Evolutionary conservation across 1,140 invertebrate species (phyloP), one percentile per base, ranked within the genome.

Genomic region (Aphelenchoides avenae): DNA sequence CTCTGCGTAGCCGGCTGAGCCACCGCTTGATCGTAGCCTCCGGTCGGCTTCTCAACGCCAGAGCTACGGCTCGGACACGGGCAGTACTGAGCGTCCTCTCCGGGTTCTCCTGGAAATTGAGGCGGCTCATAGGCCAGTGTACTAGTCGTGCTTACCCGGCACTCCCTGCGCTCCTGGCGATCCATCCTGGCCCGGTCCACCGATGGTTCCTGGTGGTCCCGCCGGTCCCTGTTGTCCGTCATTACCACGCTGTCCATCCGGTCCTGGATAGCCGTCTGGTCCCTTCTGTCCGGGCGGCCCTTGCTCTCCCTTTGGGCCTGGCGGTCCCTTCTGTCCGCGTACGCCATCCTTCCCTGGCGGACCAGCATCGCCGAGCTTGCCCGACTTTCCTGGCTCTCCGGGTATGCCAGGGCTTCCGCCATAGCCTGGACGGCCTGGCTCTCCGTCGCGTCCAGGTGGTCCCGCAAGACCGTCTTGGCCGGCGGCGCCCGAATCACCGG

Each of bases 161-260:
- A 27, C 44, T 29, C 65, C 65, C 11, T 56, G 61, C 3, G 54
- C 22, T 5, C 65, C 65, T 15, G 54, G 46, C 30, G 57, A 68
- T 13, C 65, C 65, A 15, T 68, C 49, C 13, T 65, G 34, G n/a
- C 65, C 65, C n/a, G 60, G 61, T 22, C 41, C 39, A 7, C 65
- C 65, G 39, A 57, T 37, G 15, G 52, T 24, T 3, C 64, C 66
- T n/a, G n/a, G n/a, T n/a, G n/a, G n/a, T n/a, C n/a, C n/a, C n/a
- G n/a, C n/a, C 33, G 37, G 64, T 13, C 63, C 68, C 22, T 41
- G 39, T 18, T 30, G 27, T 27, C 65, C 65, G 37, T 68, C 65
- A 27, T 59, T 71, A 26, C 65, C 65, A 29, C 68, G 61, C 31
- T 70, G 60, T 37, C 65, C 65, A 41, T 68, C 68, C 22, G 68